Percentiles rank a stretch among this genome's conserved stretches.
Evolutionary conservation across 1,140 invertebrate species (phyloP).

Genomic region (Cotesia glomerata): DNA sequence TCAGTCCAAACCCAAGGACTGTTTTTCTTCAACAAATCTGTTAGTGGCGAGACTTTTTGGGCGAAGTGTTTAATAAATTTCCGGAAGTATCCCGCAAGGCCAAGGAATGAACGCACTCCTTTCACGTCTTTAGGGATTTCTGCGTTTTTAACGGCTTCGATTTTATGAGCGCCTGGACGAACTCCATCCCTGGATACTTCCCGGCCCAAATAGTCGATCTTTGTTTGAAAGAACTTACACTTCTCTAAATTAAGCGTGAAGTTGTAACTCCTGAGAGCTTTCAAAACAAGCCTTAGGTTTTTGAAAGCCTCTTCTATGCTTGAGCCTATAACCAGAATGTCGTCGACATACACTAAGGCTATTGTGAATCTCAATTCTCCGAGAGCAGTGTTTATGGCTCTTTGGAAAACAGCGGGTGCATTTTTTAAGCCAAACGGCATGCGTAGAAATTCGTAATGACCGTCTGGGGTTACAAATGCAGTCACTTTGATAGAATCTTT

Average conservation of each 20-base stretch:
- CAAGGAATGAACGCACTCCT: constrained; percentile 45
- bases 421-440: constrained; percentile 62
- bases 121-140: constrained; percentile 44
- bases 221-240: constrained; percentile 37
- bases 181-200: constrained; percentile 29
- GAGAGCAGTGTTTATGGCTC: constrained; percentile 21
- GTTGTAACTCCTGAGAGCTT: constrained; percentile 21
- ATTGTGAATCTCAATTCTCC: constrained; percentile 4
- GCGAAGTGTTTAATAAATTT: constrained; percentile 36
- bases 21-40: constrained; percentile 18
- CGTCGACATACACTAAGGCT: constrained; percentile 30
- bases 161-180: constrained; percentile 40
- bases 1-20: neutral
- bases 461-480: constrained; percentile 39
- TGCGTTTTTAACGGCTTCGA: constrained; percentile 45
- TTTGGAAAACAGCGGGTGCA: constrained; percentile 55
- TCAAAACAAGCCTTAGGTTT: constrained; percentile 33
- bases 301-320: constrained; percentile 34
- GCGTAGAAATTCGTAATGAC: constrained; percentile 45
- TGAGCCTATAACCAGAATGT: constrained; percentile 29
- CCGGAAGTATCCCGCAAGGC: constrained; percentile 48
- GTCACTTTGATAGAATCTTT: constrained; percentile 22
- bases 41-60: constrained; percentile 39
- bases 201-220: constrained; percentile 46
- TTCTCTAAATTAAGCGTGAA: constrained; percentile 23